Conservation (phyloP, 2,113 vertebrate genomes). For the Mirounga angustirostris region DNA sequence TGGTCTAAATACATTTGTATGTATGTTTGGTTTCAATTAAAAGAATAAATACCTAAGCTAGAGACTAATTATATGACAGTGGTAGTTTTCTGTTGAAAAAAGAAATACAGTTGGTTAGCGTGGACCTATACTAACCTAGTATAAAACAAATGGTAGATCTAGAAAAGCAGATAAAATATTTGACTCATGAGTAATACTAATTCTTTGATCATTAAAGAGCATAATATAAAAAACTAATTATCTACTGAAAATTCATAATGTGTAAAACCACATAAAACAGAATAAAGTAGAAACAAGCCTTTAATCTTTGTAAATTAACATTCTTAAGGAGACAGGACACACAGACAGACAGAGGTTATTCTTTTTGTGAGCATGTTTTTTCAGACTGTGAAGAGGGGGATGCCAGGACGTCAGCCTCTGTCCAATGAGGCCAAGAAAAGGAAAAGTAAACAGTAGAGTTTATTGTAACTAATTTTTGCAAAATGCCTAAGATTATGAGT, state of each 20-base stretch:
- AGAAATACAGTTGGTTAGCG: background rate
- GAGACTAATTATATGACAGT: background rate
- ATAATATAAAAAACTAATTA: slow-evolving; percentile 9
- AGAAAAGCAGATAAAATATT: slow-evolving; percentile 31
- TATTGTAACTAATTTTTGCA: background rate
- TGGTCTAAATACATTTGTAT: background rate
- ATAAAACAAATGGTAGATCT: slow-evolving; percentile 16
- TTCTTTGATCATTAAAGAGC: slow-evolving; percentile 19
- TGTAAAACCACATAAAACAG: slow-evolving; percentile 17
- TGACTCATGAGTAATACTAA: slow-evolving; percentile 30
- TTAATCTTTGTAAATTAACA: slow-evolving; percentile 39
- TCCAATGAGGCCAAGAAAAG: background rate
- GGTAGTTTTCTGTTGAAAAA: slow-evolving; percentile 35
- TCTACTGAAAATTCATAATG: slow-evolving; percentile 23
- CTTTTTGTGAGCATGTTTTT: background rate
- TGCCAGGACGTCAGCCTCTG: background rate
- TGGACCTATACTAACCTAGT: background rate
- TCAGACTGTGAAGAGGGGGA: background rate
- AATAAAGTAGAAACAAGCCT: background rate
- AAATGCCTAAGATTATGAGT: background rate
- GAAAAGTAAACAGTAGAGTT: background rate
- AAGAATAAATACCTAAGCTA: slow-evolving; percentile 26
- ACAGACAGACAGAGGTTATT: background rate
- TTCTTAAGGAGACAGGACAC: slow-evolving; percentile 37
- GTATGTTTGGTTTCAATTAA: slow-evolving; percentile 27